These are phyloP conservation scores for Atrichornis clamosus DNA, from an alignment of 2,113 vertebrate genomes.

Conservation along the genomic window DNA sequence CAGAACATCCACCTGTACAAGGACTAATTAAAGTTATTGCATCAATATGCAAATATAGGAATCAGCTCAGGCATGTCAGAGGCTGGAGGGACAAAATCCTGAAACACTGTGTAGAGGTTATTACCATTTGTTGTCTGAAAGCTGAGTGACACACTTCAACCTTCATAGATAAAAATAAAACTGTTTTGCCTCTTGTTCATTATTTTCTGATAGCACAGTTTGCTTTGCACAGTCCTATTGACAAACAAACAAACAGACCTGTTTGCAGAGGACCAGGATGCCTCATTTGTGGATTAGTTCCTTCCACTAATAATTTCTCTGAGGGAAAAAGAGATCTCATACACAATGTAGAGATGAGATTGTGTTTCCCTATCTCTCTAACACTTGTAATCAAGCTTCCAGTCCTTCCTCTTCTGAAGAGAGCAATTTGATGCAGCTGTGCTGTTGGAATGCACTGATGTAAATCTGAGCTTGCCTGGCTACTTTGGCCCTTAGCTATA, in stretches of 20 bases:
- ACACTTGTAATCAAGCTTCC: slow-evolving; percentile 45
- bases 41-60: neutral
- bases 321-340: neutral
- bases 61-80: neutral
- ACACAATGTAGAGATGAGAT: neutral
- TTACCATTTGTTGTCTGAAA: neutral
- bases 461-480: slow-evolving; percentile 20
- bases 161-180: neutral
- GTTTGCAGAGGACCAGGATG: neutral
- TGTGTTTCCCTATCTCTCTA: neutral
- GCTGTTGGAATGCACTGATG: neutral
- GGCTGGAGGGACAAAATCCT: neutral
- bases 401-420: slow-evolving; percentile 38
- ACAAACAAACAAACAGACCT: neutral
- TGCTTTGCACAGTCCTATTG: neutral
- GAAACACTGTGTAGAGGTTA: neutral
- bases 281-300: neutral
- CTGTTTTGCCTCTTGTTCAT: neutral
- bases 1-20: neutral
- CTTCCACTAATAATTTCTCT: neutral
- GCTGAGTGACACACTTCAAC: neutral
- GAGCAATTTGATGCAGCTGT: slow-evolving; percentile 56
- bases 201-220: neutral
- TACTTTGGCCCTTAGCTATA: slow-evolving; percentile 12
- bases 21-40: neutral